These are phyloP conservation scores for Poecilia latipinna DNA, from an alignment of 2,113 vertebrate genomes.

Conservation along the genomic window DNA sequence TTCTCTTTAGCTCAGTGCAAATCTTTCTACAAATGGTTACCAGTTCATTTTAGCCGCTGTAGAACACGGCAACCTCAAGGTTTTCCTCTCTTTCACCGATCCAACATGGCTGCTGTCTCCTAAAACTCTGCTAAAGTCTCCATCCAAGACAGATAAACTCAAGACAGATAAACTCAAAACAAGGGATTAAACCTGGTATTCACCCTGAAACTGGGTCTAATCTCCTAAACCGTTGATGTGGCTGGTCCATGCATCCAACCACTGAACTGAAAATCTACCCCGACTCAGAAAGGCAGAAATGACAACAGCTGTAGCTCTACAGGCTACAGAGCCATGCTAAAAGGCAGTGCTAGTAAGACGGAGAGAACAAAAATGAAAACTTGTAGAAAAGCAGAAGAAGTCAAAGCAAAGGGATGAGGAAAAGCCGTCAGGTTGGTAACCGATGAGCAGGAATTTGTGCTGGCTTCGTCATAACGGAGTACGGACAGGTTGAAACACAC, in stretches of 20 bases:
- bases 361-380: background rate
- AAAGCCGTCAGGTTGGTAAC: conserved; percentile 26
- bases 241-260: conserved; percentile 53
- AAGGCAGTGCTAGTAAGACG: conserved; percentile 37
- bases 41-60: background rate
- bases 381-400: conserved; percentile 33
- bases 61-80: background rate
- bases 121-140: background rate
- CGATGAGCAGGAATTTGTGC: conserved; percentile 51
- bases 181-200: background rate
- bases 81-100: background rate
- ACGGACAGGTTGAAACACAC: conserved; percentile 49
- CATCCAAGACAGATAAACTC: conserved; percentile 1
- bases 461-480: conserved; percentile 50
- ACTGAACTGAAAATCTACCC: conserved; percentile 10
- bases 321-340: conserved; percentile 40
- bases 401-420: conserved; percentile 35
- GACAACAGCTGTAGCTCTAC: background rate
- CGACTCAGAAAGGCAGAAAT: conserved; percentile 25
- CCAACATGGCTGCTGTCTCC: background rate
- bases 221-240: background rate
- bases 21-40: background rate
- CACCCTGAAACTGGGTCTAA: background rate
- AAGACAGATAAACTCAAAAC: conserved; percentile 5
- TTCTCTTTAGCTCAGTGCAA: background rate